Base-by-base conservation (phyloP, 2,113 vertebrate genomes). In the Dinomys branickii region DNA sequence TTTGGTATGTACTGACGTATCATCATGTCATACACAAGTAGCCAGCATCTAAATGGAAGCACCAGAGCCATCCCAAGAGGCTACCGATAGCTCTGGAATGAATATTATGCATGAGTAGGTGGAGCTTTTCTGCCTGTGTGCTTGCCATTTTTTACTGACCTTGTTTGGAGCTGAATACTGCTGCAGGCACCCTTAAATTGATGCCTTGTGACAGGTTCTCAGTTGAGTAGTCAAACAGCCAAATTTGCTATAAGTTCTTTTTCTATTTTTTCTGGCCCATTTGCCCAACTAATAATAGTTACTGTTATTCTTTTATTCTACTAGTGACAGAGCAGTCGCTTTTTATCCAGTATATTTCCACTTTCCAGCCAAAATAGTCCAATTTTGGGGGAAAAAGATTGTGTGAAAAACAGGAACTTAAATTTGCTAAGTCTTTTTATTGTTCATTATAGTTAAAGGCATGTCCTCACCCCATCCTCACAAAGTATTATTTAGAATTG, bases 281-380 rank as follows among this genome's bases (percentile, higher is more conserved):
- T 97, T 95, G 75, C 69, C 80, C 87, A 89, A 69, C 93, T 96
- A 86, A 93, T 94, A 94, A 94, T 92, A 97, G 97, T 97, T 94
- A 96, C 85, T 91, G 52, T 90, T 92, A 77, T 87, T 97, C 82
- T 44, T 96, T 73, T 80, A 93, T 90, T 95, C 8, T 86, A 6
- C 67, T 56, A 50, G 90, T 84, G 88, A 95, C 54, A 85, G 93
- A 90, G 54, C 14, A 92, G 73, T 89, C 78, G 77, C 56, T 86
- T 97, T 92, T 91, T 94, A 94, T 95, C 17, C 52, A 73, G 20
- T 89, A 35, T 30, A 52, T 91, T 94, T 82, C 94, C 75, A 50
- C 30, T 54, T 56, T 84, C 88, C 83, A 90, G 58, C 77, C 92
- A 71, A 96, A 65, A 52, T 30, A 61, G 58, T 88, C 13, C 69